These are phyloP conservation scores for Euura lappo DNA, from an alignment of 1,140 invertebrate genomes.

Conservation along the genomic window DNA sequence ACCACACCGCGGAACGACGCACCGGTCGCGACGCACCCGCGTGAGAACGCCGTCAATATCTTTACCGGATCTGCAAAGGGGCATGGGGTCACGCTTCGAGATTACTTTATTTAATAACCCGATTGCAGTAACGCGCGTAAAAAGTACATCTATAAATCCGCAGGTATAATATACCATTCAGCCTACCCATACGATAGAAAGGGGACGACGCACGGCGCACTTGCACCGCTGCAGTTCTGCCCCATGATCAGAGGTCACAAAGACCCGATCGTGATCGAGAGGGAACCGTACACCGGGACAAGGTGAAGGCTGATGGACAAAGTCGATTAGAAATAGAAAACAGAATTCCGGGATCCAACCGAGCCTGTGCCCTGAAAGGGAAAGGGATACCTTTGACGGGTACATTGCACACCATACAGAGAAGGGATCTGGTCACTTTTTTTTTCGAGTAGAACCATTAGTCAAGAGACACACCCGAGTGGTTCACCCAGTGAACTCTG, in stretches of 20 bases:
- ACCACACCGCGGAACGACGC: not conserved
- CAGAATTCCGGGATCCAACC: too few relatives aligned
- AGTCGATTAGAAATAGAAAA: too few relatives aligned
- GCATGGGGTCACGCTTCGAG: not conserved
- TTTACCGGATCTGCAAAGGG: not conserved
- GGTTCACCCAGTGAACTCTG: not conserved
- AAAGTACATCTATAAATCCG: not conserved
- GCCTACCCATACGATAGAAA: not conserved
- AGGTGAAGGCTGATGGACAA: too few relatives aligned
- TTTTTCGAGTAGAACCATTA: not conserved
- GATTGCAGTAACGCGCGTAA: not conserved
- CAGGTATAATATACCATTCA: not conserved
- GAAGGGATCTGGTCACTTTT: not conserved
- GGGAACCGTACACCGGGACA: too few relatives aligned
- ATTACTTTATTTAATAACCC: conserved; percentile 3
- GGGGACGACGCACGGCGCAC: not conserved
- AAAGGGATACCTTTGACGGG: too few relatives aligned
- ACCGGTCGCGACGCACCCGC: not conserved
- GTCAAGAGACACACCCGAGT: not conserved
- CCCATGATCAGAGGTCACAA: too few relatives aligned
- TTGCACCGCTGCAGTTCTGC: not conserved
- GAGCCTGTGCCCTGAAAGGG: too few relatives aligned
- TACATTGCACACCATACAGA: too few relatives aligned
- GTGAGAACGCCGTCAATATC: not conserved
- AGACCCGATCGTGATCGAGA: too few relatives aligned